Conservation (phyloP, 2,797 vertebrate species). For the Naso thynnoides region DNA sequence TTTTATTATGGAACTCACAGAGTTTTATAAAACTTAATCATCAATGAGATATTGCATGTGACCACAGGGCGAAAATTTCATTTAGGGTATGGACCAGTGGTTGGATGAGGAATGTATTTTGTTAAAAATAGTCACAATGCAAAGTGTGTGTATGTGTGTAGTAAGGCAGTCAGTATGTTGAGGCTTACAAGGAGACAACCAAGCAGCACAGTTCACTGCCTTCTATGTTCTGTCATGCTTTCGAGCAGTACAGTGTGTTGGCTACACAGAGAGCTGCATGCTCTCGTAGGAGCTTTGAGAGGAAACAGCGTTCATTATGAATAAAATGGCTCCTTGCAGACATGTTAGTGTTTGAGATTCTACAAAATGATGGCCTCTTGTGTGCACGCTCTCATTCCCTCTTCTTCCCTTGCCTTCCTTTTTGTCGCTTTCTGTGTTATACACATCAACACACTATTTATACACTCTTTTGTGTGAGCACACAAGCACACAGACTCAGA, state of each 20-base stretch:
- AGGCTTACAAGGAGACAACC: background rate
- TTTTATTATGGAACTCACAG: constrained; percentile 9
- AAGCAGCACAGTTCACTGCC: background rate
- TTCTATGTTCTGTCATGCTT: constrained; percentile 18
- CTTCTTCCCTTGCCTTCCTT: constrained; percentile 42
- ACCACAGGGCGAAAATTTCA: constrained; percentile 12
- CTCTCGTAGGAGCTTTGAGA: constrained; percentile 43
- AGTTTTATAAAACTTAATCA: constrained; percentile 9
- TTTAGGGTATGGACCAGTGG: background rate
- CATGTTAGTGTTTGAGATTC: constrained; percentile 65
- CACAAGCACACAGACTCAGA: constrained; percentile 11
- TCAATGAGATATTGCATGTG: background rate
- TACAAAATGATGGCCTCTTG: constrained; percentile 75
- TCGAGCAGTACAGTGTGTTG: constrained; percentile 9
- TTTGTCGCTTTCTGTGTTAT: constrained; percentile 53
- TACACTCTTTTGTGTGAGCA: constrained; percentile 17
- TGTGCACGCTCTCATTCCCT: constrained; percentile 46
- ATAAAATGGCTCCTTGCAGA: constrained; percentile 61
- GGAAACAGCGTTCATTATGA: constrained; percentile 49
- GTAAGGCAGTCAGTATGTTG: background rate
- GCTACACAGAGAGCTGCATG: constrained; percentile 13
- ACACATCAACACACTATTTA: constrained; percentile 42
- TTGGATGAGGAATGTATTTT: constrained; percentile 8
- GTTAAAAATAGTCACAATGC: background rate
- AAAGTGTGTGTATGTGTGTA: background rate